Evolutionary conservation across 2,888 invertebrate species (phyloP), one percentile per base, ranked within the genome.

Genomic region (Microdon myrmicae): DNA sequence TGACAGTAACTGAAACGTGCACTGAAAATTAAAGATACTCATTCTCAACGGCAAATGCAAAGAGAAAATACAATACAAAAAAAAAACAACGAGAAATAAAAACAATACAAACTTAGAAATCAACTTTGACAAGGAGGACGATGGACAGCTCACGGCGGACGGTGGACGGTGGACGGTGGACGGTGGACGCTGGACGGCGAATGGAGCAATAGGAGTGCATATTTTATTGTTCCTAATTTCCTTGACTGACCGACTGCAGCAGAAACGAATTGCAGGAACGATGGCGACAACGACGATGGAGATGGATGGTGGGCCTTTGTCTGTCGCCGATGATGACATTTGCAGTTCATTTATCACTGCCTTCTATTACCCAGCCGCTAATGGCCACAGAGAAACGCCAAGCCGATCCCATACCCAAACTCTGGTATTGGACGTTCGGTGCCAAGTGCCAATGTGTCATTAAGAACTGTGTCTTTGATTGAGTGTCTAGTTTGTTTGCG

Each of bases 21-120:
- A 53, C 28, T 23, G 47, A 51, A 64, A 58, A 64, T 64, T 58
- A 53, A 28, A 47, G 53, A 47, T 53, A 47, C 58, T 58, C 58
- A 19, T 43, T 53, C 38, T 47, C n/a, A n/a, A 32, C 58, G 51
- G 10, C 16, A 58, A 56, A 44, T 48, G 47, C 47, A 53, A 26
- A 34, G 10, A 2, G 44, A 19, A 37, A 43, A 34, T 16, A 3
- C 3, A 5, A 31, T 8, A 10, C 7, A 9, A 13, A 22, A 25
- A 1, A 16, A 14, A 14, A 25, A 10, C 7, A 17, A n/a, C n/a
- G n/a, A 41, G 12, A 25, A 26, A 3, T 4, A 25, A 16, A 7
- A 10, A 14, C 7, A 20, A 23, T 19, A 35, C 22, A 16, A 43
- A 12, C 31, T n/a, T 43, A 20, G 38, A 48, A 55, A 56, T 45